Evolutionary conservation across 2,888 invertebrate genomes (phyloP), one percentile per base, ranked within the genome.

Genomic region (Nudaria mundana): DNA sequence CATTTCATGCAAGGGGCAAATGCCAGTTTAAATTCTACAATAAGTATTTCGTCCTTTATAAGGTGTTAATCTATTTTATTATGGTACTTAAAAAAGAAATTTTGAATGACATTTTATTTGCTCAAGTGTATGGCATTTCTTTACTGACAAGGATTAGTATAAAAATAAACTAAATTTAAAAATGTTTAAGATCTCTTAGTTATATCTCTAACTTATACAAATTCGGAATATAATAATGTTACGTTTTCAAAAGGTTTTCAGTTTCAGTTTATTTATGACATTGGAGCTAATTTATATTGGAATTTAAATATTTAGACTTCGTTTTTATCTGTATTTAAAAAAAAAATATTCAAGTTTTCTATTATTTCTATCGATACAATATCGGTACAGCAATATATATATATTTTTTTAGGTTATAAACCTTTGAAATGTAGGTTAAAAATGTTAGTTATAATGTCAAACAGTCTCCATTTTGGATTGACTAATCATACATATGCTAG

Each of bases 401-500:
- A 57, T 69, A 33, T 43, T 35, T 47, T 44, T 50, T 53, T 56
- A 76, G 71, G 85, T 86, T 86, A 52, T 56, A 65, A 85, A 84
- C 85, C 85, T 61, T 49, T 41, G n/a, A n/a, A n/a, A n/a, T n/a
- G n/a, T 70, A 70, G 64, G 33, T 24, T 62, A 64, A 37, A 40
- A 46, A n/a, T n/a, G n/a, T 47, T 66, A 61, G 43, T 57, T 61
- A 58, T 56, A 52, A 44, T 51, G 42, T 60, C 7, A 63, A 56
- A 67, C 66, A 59, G 81, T 82, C 77, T 80, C 81, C 81, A 48
- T 47, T 2, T 40, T 49, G 81, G 84, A 78, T 77, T 28, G 77
- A 85, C 76, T 61, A 76, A 78, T 86, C 88, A 88, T 88, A 87
- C 86, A 88, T 88, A 87, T 85, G 88, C 88, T 88, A 88, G 88